Base-by-base conservation (phyloP, 2,888 invertebrate species). In the Neoitamus cyanurus region DNA sequence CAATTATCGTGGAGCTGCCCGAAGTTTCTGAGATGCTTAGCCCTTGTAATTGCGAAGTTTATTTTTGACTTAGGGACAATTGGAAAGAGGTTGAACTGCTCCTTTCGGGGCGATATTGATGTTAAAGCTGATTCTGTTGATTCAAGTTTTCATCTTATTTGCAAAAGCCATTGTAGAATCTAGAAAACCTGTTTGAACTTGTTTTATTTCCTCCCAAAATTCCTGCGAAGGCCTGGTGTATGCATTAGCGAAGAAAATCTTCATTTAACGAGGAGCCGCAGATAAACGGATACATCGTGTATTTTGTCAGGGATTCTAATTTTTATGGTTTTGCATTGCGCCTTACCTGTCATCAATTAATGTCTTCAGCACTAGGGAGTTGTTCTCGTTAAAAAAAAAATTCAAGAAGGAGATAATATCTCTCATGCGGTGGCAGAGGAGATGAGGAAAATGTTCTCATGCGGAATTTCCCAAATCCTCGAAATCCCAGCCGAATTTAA, bases 401-500 rank as follows among this genome's bases (percentile, higher is more conserved):
- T 25, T 37, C 75, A 75, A 37, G 36, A 20, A 13, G 3, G 13
- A 58, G 58, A 75, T 75, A 37, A 75, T 37, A 42, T 34, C 20
- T 75, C 25, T 37, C 37, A 75, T 58, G 58, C 34, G 75, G 34
- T 37, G 37, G 15, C 36, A 25, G n/a, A 36, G 36, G 25, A 75
- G 37, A 75, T 75, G 25, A 58, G 58, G 75, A 25, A 15, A 48
- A 48, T 78, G n/a, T 78, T 30, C 48, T 48, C 48, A 42, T 78
- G 78, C 78, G 31, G 46, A 78, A 42, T 78, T 42, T 36, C 48
- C 78, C 30, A 78, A 78, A 78, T 78, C 78, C 78, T 37, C 2
- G 36, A 75, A 75, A 75, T 75, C 75, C 75, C 30, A 48, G 28
- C 48, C 78, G 78, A 78, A 78, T 78, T 78, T 78, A 78, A 78